Conservation (phyloP, 2,113 vertebrate species). For the Sciurus niger region DNA sequence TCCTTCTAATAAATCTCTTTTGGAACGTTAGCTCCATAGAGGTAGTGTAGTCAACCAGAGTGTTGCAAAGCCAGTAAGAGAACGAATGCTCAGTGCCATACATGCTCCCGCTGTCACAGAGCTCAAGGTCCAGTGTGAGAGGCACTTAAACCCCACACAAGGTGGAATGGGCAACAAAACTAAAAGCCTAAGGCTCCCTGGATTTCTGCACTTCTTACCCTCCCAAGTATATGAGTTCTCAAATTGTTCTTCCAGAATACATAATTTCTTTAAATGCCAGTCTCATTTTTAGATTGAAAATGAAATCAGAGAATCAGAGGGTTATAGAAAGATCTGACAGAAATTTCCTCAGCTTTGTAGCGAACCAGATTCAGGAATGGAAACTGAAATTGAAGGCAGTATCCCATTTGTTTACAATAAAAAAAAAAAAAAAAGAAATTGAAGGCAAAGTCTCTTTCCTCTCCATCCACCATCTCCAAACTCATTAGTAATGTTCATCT, state of each 20-base stretch:
- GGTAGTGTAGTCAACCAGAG: neutral
- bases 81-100: neutral
- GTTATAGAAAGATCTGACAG: neutral
- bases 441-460: neutral
- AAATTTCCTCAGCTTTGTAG: neutral
- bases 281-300: slow-evolving; percentile 12
- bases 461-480: neutral
- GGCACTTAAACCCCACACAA: neutral
- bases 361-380: neutral
- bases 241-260: neutral
- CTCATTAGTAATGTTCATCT: neutral
- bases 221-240: neutral
- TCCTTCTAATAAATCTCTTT: slow-evolving; percentile 19
- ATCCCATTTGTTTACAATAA: too few relatives aligned
- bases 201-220: neutral
- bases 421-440: too few relatives aligned
- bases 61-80: neutral
- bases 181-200: neutral
- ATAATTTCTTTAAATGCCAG: neutral
- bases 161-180: neutral
- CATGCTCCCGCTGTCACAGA: neutral
- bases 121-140: neutral
- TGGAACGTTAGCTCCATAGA: neutral
- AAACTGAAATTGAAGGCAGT: neutral
- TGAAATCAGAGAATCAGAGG: neutral